Evolutionary conservation across 2,113 vertebrate species (phyloP).

Genomic region (Corythaixoides concolor): DNA sequence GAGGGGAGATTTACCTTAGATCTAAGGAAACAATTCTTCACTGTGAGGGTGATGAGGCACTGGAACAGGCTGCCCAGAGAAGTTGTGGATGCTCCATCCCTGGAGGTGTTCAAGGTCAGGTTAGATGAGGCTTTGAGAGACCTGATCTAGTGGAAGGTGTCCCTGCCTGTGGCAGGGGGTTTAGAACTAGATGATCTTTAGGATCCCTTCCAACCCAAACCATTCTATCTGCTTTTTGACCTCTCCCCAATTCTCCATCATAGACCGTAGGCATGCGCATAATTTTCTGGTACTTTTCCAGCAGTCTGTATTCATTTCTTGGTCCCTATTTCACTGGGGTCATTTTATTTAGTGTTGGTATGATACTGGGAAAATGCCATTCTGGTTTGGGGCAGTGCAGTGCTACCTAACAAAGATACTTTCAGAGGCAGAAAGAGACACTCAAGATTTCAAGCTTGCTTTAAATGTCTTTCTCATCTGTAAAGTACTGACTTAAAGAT

Average conservation of each 20-base stretch:
- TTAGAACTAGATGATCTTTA: too few relatives aligned
- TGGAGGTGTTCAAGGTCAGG: too few relatives aligned
- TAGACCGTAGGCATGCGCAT: fast-evolving
- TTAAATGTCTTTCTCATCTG: neutral
- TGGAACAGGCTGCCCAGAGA: too few relatives aligned
- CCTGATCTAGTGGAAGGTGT: too few relatives aligned
- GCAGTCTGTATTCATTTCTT: fast-evolving
- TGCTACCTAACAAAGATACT: neutral
- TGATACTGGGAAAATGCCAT: neutral
- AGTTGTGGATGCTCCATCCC: too few relatives aligned
- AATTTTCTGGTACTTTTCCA: neutral
- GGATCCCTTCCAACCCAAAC: too few relatives aligned
- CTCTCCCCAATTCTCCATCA: fast-evolving
- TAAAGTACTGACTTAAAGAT: neutral
- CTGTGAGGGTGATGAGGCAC: too few relatives aligned
- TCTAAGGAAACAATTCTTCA: too few relatives aligned
- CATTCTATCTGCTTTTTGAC: neutral
- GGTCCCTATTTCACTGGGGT: neutral
- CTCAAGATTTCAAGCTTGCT: neutral
- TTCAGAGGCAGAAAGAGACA: neutral
- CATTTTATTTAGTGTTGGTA: neutral
- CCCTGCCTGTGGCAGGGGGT: too few relatives aligned
- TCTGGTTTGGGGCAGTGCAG: neutral
- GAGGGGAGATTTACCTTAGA: too few relatives aligned
- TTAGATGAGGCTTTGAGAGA: too few relatives aligned